Evolutionary conservation across 2,888 invertebrate genomes (phyloP), one percentile per base, ranked within the genome.

Genomic region (Pantelozetes paolii): DNA sequence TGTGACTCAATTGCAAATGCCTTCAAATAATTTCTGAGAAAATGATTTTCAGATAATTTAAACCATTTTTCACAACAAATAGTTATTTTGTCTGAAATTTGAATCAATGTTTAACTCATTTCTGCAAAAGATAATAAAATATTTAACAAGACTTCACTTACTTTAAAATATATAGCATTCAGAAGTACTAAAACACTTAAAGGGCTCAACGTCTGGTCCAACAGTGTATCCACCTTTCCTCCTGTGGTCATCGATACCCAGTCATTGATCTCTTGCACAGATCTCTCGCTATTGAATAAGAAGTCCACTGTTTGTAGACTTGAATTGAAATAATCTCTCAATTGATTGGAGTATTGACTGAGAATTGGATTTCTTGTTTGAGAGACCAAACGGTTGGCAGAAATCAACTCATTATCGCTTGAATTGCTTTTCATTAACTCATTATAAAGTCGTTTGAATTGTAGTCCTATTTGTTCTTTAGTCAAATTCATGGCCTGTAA

Each of bases 141-240:
- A 36, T 40, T 40, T 40, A 67, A 59, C 30, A 28, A 59, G 30
- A 64, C 62, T 69, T 15, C 42, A 64, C 62, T 69, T 15, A 69
- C 69, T 26, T 84, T 84, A 78, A 84, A 84, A 77, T 84, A 84
- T 26, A 83, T 80, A 2, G 83, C 84, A 79, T 84, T 84, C 20
- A 83, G 80, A n/a, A 84, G 76, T 15, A 84, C 80, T 77, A 84
- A 77, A 0, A 80, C 78, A 2, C 81, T 81, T 9, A 71, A 26
- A 23, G 75, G 71, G 26, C 72, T 72, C 0, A 76, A 69, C 23
- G 40, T 62, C 0, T 48, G 32, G 8, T 76, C 72, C 23, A 76
- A 15, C 20, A 76, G 32, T n/a, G 72, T 42, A 5, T 74, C 71
- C n/a, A 76, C 74, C 72, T 73, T 76, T 28, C 57, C 42, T 23